Conservation (phyloP, 1,140 invertebrate species). For the Sogatella furcifera region DNA sequence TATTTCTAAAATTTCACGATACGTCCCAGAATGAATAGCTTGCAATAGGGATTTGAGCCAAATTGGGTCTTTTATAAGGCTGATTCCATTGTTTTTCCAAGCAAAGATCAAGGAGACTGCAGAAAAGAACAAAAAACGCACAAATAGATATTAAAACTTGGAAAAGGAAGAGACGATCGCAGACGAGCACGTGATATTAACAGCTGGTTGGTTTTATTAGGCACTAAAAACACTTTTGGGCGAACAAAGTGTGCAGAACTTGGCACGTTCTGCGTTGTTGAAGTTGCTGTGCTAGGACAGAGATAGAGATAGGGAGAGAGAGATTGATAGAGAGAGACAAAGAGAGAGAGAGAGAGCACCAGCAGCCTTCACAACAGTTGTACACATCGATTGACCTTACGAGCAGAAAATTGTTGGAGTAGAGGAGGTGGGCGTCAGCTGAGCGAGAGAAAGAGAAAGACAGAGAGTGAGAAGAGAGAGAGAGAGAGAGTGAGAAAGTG, state of each 20-base stretch:
- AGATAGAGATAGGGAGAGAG: too few species aligned
- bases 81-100: too few species aligned
- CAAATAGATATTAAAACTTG: background rate
- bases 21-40: too few species aligned
- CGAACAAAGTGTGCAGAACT: background rate
- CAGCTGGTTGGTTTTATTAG: background rate
- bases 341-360: background rate
- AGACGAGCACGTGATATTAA: background rate
- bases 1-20: too few species aligned
- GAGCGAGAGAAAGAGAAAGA: too few species aligned
- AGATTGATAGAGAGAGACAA: background rate
- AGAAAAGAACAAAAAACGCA: background rate
- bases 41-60: too few species aligned
- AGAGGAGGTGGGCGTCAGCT: too few species aligned
- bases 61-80: too few species aligned
- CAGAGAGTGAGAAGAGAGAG: too few species aligned
- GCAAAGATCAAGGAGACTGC: background rate
- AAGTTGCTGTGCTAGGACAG: background rate
- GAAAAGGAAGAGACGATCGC: background rate
- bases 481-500: too few species aligned
- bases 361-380: constrained; percentile 10
- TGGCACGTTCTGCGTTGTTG: background rate
- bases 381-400: too few species aligned
- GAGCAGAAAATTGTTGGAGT: too few species aligned
- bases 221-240: background rate